Evolutionary conservation across 2,888 invertebrate genomes (phyloP).

Genomic region (Philereme vetulata): DNA sequence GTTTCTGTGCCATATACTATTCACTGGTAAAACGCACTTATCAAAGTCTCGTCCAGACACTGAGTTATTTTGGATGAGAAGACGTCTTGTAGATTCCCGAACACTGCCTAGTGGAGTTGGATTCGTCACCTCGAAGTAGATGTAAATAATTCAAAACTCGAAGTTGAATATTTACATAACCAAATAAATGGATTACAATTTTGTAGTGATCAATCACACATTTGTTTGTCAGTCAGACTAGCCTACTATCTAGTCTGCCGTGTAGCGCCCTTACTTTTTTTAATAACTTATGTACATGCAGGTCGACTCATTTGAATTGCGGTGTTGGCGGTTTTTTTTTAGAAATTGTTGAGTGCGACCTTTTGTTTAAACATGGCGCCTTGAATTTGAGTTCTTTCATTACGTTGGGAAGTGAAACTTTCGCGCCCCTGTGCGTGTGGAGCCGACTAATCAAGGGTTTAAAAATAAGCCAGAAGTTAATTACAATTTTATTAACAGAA

Average conservation of each 20-base stretch:
- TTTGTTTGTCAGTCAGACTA: conserved; percentile 8
- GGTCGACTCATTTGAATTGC: conserved; percentile 57
- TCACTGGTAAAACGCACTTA: too few relatives aligned
- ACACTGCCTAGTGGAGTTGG: too few relatives aligned
- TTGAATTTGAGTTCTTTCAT: conserved; percentile 50
- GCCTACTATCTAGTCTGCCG: conserved; percentile 10
- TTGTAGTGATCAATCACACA: too few relatives aligned
- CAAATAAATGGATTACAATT: too few relatives aligned
- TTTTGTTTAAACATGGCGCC: conserved; percentile 70
- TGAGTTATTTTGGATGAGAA: too few relatives aligned
- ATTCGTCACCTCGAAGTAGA: too few relatives aligned
- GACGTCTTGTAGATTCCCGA: too few relatives aligned
- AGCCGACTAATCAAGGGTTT: conserved; percentile 14
- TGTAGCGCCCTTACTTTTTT: conserved; percentile 69
- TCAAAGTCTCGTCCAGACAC: too few relatives aligned
- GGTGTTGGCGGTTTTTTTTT: conserved; percentile 62
- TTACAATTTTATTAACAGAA: too few relatives aligned
- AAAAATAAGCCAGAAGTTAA: neutral
- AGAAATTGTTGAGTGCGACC: conserved; percentile 70
- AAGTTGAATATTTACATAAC: too few relatives aligned
- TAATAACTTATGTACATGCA: conserved; percentile 80
- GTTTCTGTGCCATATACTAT: too few relatives aligned
- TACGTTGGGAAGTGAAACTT: conserved; percentile 22
- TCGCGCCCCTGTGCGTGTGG: conserved; percentile 8
- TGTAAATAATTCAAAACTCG: too few relatives aligned